Base-by-base conservation (phyloP, 2,888 invertebrate genomes). In the Altica lythri region DNA sequence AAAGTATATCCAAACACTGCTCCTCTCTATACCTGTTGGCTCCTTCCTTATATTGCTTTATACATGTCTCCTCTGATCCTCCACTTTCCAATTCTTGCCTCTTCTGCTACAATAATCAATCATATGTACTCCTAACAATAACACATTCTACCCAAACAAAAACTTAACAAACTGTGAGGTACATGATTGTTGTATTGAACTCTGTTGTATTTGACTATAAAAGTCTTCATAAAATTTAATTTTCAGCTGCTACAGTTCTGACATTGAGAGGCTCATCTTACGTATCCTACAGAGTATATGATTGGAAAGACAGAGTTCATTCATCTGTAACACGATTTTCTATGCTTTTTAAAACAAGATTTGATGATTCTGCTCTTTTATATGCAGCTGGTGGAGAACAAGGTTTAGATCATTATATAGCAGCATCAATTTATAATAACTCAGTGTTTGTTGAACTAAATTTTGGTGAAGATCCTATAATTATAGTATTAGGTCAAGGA, bases 341-440 rank as follows among this genome's bases (percentile, higher is more conserved):
- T 70, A 79, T 95, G 69, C 84, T 91, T 75, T 95, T 95, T 77
- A 90, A 89, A 85, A 95, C 95, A 5, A 85, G 87, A 66, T 91
- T 92, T 77, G 92, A 93, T 72, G 91, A 95, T 71, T 95, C 95
- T 5, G 92, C 91, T 2, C 76, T 96, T 56, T 91, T 95, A 73
- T 95, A 95, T 74, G 95, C 95, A 2, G 92, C 93, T 65, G 95
- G 95, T 13, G 93, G 93, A 71, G 90, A 90, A 43, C 88, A 89
- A 50, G 88, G 89, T 22, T 89, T 90, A 66, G 88, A 92, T 70
- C 95, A 94, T 73, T 94, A 95, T 74, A 87, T 95, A 18, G 92
- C 94, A 3, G 88, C 92, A 10, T 89, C 92, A 1, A 88, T 95
- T 67, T 85, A 86, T 72, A 88, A 91, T 71, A 86, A 88, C 72